Conservation (phyloP, 2,113 vertebrate genomes). For the Lucifuga dentata region DNA sequence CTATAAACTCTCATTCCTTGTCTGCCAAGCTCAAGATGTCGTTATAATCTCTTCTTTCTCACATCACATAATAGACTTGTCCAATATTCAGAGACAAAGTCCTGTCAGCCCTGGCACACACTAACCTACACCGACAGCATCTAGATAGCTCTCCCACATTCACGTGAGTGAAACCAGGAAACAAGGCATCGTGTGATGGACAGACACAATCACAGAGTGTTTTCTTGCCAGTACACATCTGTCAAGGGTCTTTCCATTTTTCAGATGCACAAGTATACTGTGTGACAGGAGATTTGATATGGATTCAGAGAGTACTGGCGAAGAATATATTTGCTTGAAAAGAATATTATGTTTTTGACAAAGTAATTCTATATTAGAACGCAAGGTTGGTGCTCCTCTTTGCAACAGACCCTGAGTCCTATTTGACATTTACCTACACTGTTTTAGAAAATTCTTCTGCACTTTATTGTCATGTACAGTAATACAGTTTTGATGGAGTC, state of each 20-base stretch:
- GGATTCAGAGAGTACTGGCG: conserved; percentile 11
- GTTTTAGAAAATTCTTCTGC: too few relatives aligned
- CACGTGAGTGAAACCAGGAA: conserved; percentile 46
- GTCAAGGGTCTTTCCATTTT: conserved; percentile 36
- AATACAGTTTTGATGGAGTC: too few relatives aligned
- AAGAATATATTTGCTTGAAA: conserved; percentile 20
- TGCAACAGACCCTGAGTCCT: neutral
- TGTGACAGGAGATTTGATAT: conserved; percentile 46
- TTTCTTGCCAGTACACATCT: conserved; percentile 52
- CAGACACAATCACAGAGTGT: conserved; percentile 63
- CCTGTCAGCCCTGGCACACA: conserved; percentile 26
- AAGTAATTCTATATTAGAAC: too few relatives aligned
- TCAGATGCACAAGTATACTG: conserved; percentile 15
- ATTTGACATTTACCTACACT: conserved; percentile 15
- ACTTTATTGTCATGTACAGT: too few relatives aligned
- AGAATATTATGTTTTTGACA: neutral
- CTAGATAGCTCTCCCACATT: conserved; percentile 20
- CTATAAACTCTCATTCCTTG: neutral
- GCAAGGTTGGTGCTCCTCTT: neutral
- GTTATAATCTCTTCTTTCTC: conserved; percentile 36
- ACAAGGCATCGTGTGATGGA: conserved; percentile 62
- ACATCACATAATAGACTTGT: conserved; percentile 51
- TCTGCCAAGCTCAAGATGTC: conserved; percentile 22
- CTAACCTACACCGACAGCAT: conserved; percentile 39
- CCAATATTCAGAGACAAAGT: conserved; percentile 48